These are phyloP conservation scores for Tiaroga cobitis DNA, from an alignment of 2,797 vertebrate genomes.

Conservation along the genomic window DNA sequence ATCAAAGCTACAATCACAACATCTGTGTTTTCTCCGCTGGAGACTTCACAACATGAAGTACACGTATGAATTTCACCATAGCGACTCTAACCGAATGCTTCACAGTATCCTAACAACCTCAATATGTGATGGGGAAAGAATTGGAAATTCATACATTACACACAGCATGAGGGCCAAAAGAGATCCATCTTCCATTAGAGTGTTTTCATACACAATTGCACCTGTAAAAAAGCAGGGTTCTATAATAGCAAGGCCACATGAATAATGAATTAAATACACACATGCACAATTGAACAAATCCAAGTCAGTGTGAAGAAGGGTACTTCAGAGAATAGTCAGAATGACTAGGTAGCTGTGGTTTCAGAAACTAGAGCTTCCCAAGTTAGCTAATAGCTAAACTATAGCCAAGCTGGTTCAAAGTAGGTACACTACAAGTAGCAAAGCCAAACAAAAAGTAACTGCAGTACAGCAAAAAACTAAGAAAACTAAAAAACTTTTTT, in stretches of 20 bases:
- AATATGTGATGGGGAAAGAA: background rate
- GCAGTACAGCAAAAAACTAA: background rate
- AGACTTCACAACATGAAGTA: background rate
- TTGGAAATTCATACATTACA: background rate
- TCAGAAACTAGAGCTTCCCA: background rate
- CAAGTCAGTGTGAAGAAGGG: background rate
- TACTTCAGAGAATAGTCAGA: background rate
- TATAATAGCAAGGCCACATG: constrained; percentile 20
- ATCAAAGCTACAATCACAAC: constrained; percentile 10
- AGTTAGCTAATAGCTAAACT: background rate
- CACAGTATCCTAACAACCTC: background rate
- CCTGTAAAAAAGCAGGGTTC: background rate
- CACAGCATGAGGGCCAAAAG: constrained; percentile 6
- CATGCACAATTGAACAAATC: constrained; percentile 13
- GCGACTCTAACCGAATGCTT: background rate
- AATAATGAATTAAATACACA: constrained; percentile 8
- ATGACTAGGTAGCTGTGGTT: background rate
- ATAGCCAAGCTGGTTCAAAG: background rate
- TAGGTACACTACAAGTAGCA: background rate
- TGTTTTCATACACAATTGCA: constrained; percentile 28
- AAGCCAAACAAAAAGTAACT: background rate
- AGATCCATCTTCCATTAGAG: constrained; percentile 23
- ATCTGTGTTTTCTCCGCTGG: background rate
- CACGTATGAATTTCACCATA: background rate
- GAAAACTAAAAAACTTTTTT: background rate